Evolutionary conservation across 2,797 vertebrate species (phyloP).

Genomic region (Sciaenops ocellatus): DNA sequence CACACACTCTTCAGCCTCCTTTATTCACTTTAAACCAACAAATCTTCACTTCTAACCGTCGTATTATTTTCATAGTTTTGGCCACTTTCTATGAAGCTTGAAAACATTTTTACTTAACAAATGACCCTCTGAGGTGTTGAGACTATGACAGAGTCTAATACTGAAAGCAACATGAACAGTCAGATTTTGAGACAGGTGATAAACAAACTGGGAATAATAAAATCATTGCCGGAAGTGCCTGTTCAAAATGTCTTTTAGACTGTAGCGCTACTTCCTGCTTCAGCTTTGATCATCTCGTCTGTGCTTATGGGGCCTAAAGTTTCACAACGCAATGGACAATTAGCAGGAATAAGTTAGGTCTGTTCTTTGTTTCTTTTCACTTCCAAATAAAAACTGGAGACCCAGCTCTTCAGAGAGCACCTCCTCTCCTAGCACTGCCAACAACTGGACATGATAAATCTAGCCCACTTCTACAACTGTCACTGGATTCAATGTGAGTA

Average conservation of each 20-base stretch:
- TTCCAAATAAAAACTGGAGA: neutral
- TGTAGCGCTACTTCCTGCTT: constrained; percentile 29
- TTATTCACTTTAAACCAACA: constrained; percentile 12
- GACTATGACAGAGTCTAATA: neutral
- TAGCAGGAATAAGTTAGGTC: neutral
- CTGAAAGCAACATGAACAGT: neutral
- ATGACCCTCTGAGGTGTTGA: neutral
- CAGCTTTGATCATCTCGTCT: neutral
- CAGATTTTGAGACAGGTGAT: neutral
- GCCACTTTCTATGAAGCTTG: neutral
- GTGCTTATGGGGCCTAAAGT: neutral
- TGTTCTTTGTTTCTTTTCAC: neutral
- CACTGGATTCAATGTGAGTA: too few species aligned
- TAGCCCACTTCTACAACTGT: too few species aligned
- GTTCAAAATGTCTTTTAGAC: neutral
- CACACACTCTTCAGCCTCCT: constrained; percentile 3
- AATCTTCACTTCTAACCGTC: neutral
- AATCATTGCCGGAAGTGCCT: neutral
- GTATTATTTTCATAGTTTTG: neutral
- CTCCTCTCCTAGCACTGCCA: too few species aligned
- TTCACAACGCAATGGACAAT: neutral
- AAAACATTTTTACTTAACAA: neutral
- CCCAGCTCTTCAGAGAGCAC: too few species aligned
- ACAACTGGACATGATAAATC: too few species aligned
- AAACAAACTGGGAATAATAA: neutral